Conservation (phyloP, 2,113 vertebrate species). For the Oryzias woworae region DNA sequence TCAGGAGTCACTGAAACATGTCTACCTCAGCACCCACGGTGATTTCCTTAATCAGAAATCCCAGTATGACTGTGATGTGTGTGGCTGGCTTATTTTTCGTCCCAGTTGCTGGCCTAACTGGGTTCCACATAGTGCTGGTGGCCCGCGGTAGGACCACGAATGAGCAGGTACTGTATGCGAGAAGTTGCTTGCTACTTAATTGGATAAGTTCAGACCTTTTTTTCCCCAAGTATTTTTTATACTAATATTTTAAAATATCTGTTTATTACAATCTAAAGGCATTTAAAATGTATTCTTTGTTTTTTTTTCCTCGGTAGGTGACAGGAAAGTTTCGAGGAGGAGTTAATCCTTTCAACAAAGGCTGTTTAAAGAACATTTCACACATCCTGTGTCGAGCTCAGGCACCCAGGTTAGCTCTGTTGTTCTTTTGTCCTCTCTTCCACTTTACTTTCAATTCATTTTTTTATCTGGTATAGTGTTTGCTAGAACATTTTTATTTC, state of each 20-base stretch:
- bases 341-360: slow-evolving; percentile 95
- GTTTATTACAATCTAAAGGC: background rate
- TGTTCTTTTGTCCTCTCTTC: background rate
- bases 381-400: slow-evolving; percentile 94
- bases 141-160: slow-evolving; percentile 94
- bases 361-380: slow-evolving; percentile 90
- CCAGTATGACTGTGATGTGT: slow-evolving; percentile 96
- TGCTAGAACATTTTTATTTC: slow-evolving; percentile 28
- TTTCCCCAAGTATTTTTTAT: background rate
- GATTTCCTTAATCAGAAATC: slow-evolving; percentile 44
- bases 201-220: background rate
- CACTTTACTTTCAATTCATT: slow-evolving; percentile 5
- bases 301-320: slow-evolving; percentile 74
- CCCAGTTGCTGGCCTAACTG: slow-evolving; percentile 92
- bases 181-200: background rate
- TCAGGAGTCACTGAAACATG: too few relatives aligned
- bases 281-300: background rate
- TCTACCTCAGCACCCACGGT: background rate
- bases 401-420: slow-evolving; percentile 84
- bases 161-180: slow-evolving; percentile 83
- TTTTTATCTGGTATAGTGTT: slow-evolving; percentile 17
- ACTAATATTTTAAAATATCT: background rate
- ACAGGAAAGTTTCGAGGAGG: slow-evolving; percentile 97
- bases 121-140: slow-evolving; percentile 95
- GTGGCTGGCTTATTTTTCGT: slow-evolving; percentile 95